These are phyloP conservation scores for Dasypogon diadema DNA, from an alignment of 2,888 invertebrate species.

Conservation along the genomic window DNA sequence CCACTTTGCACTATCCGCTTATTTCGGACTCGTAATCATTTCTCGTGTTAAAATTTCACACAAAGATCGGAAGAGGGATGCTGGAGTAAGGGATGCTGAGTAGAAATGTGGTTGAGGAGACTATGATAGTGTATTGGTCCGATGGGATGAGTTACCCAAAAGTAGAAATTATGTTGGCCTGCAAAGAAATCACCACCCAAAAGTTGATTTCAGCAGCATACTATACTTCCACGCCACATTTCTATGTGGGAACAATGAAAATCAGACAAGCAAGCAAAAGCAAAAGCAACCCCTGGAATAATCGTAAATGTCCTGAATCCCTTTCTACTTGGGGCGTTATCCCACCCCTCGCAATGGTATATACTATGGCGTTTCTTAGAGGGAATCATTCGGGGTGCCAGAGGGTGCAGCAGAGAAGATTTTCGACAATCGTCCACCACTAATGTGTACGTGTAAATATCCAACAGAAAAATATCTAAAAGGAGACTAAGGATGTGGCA, in stretches of 20 bases:
- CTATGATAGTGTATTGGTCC: conserved; percentile 30
- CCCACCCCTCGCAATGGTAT: neutral
- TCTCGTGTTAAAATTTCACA: conserved; percentile 38
- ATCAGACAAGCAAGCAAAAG: conserved; percentile 12
- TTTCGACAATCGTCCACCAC: conserved; percentile 36
- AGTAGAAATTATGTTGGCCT: neutral
- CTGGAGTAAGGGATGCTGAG: conserved; percentile 18
- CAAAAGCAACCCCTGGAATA: conserved; percentile 32
- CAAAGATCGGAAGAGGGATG: conserved; percentile 15
- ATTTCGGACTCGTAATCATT: conserved; percentile 45
- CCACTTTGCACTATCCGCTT: conserved; percentile 38
- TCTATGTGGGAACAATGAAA: conserved; percentile 48
- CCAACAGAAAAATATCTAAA: conserved; percentile 8
- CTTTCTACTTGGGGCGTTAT: neutral
- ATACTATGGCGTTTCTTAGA: neutral
- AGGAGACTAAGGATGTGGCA: too few species aligned
- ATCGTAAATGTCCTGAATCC: neutral
- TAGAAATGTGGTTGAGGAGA: neutral
- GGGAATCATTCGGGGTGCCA: neutral
- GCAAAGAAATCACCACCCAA: conserved; percentile 43
- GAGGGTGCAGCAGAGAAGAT: neutral
- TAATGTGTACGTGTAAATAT: conserved; percentile 38
- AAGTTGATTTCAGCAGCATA: conserved; percentile 32
- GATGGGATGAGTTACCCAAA: conserved; percentile 39
- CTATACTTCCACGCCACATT: conserved; percentile 36